Conservation (phyloP, 2,888 invertebrate genomes). For the Tubiluchus corallicola region DNA sequence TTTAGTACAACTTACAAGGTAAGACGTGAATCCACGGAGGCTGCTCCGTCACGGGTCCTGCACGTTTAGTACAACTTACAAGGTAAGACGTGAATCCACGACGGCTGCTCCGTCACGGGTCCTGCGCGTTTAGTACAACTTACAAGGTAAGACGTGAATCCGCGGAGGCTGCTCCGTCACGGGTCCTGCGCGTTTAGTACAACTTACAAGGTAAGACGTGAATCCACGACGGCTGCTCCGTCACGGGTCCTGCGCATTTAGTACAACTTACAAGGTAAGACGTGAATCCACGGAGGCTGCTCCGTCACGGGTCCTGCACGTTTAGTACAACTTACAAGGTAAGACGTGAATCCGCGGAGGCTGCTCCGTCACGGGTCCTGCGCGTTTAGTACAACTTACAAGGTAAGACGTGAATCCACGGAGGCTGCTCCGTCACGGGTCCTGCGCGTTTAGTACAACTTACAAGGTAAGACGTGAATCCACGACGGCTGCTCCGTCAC, state of each 20-base stretch:
- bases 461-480: no score
- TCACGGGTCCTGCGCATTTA: conserved; percentile 67
- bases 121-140: conserved; percentile 64
- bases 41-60: conserved; percentile 64
- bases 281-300: conserved; percentile 40
- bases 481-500: conserved; percentile 48
- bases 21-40: conserved; percentile 36
- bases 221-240: conserved; percentile 45
- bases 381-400: conserved; percentile 67
- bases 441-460: conserved; percentile 64
- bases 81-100: no score
- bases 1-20: no score
- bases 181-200: conserved; percentile 70
- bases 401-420: no score
- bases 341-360: conserved; percentile 36
- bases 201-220: no score
- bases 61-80: conserved; percentile 67
- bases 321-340: conserved; percentile 70
- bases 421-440: conserved; percentile 56
- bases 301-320: conserved; percentile 66
- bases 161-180: conserved; percentile 48
- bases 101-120: conserved; percentile 56
- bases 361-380: conserved; percentile 64
- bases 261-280: conserved; percentile 66
- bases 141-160: no score